Evolutionary conservation across 2,888 invertebrate species (phyloP), one percentile per base, ranked within the genome.

Genomic region (Polyommatus iphigenia): DNA sequence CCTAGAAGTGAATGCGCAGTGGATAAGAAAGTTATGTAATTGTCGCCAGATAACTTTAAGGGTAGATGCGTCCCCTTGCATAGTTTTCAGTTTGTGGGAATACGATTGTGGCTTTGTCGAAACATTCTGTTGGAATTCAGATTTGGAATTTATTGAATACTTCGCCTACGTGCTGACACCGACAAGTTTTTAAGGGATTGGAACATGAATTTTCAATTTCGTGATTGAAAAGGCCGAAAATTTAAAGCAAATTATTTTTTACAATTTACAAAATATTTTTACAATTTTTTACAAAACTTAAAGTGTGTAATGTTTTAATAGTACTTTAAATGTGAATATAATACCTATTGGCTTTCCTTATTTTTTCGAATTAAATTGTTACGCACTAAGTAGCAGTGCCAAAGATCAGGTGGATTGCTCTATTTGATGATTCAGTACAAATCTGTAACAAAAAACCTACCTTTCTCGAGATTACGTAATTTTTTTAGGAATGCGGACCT

Each of bases 71-170:
- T 13, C 20, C 75, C 54, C 50, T 10, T 72, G 41, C 75, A 50
- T 73, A 73, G 73, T 75, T 75, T 75, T 75, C 67, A 75, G 75
- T 75, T 75, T 54, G 75, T 41, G 54, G 18, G 54, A 75, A 75
- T 75, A 54, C 29, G 54, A 75, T 75, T 75, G 54, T 54, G 29
- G 75, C 75, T 29, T 75, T 54, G 75, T 20, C 50, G 54, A 46
- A 73, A 75, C 24, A 75, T 54, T 75, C 75, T 75, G 50, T 54
- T 54, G 15, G 41, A 73, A 24, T 75, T 29, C 15, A 75, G 29
- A 75, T 75, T 75, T 67, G 15, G 29, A 67, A 67, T 67, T 67
- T 67, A 67, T 67, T 67, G 67, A 67, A 67, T 67, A 32, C 24
- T 67, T 67, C 32, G 67, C 15, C 29, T 67, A 67, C 67, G 29